Evolutionary conservation across 2,113 vertebrate genomes (phyloP).

Genomic region (Cephalopholis sonnerati): DNA sequence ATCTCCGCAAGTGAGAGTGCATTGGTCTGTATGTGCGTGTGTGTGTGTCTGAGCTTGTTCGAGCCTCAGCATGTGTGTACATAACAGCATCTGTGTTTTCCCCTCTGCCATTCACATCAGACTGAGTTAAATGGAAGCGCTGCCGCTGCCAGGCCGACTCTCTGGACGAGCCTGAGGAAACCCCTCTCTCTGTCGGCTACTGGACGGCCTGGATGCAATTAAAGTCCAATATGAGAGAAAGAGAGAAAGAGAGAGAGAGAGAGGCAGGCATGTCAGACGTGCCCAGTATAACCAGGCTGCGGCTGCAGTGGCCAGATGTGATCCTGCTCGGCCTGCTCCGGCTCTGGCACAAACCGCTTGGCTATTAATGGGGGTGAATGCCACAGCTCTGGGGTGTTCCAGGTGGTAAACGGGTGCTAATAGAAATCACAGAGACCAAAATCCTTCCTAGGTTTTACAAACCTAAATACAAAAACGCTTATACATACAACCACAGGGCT

Average conservation of each 20-base stretch:
- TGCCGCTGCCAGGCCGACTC: constrained; percentile 47
- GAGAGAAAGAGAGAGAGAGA: constrained; percentile 29
- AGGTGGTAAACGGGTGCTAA: constrained; percentile 64
- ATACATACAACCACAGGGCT: neutral
- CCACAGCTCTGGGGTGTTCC: constrained; percentile 69
- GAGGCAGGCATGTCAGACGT: constrained; percentile 33
- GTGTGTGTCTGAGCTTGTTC: constrained; percentile 3
- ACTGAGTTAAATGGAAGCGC: constrained; percentile 82
- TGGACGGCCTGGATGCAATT: constrained; percentile 72
- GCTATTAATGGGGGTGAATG: constrained; percentile 52
- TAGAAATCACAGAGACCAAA: constrained; percentile 51
- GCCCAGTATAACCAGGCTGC: constrained; percentile 60
- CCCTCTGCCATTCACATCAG: constrained; percentile 77
- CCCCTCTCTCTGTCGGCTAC: constrained; percentile 75
- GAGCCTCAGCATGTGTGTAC: constrained; percentile 38
- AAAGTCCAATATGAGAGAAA: constrained; percentile 60
- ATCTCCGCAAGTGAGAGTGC: constrained; percentile 9
- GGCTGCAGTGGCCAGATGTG: constrained; percentile 67
- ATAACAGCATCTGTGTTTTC: constrained; percentile 64
- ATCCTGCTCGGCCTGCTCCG: constrained; percentile 44
- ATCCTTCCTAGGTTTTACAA: constrained; percentile 42
- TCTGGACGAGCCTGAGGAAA: constrained; percentile 82
- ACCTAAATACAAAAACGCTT: constrained; percentile 22
- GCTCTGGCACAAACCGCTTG: constrained; percentile 42
- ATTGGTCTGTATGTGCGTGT: neutral